Percentiles rank a stretch among this genome's conserved stretches.
Conservation (phyloP, 2,113 vertebrate genomes). For the Erythrolamprus reginae region DNA sequence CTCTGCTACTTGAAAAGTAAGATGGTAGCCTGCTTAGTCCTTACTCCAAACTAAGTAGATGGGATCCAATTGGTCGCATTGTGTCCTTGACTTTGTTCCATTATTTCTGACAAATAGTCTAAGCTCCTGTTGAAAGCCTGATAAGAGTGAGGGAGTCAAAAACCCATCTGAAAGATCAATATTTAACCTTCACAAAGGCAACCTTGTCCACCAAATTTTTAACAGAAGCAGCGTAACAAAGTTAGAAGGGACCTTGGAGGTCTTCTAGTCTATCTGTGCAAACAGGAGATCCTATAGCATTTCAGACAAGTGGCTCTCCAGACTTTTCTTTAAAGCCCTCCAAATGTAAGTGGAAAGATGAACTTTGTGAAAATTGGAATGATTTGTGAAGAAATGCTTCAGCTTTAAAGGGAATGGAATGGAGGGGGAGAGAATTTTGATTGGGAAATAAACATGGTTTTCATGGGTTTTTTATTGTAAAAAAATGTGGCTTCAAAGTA, state of each 20-base stretch:
- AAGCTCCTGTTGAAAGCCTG: background rate
- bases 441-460: conserved; percentile 36
- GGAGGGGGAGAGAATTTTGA: background rate
- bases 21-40: background rate
- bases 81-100: background rate
- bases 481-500: conserved; percentile 43
- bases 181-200: background rate
- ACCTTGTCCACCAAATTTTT: background rate
- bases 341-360: background rate
- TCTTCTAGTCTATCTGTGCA: too few relatives aligned
- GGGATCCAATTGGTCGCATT: background rate
- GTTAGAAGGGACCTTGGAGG: background rate
- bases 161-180: background rate
- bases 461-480: background rate
- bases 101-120: background rate
- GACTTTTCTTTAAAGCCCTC: background rate
- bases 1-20: background rate
- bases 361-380: background rate
- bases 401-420: background rate
- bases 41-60: background rate
- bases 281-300: background rate
- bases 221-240: background rate
- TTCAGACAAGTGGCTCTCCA: background rate
- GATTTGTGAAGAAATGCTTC: background rate
- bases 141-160: background rate